phyloP scores from a whole-genome alignment of 2,797 vertebrate species.

The Atherinosoma microstoma region DNA sequence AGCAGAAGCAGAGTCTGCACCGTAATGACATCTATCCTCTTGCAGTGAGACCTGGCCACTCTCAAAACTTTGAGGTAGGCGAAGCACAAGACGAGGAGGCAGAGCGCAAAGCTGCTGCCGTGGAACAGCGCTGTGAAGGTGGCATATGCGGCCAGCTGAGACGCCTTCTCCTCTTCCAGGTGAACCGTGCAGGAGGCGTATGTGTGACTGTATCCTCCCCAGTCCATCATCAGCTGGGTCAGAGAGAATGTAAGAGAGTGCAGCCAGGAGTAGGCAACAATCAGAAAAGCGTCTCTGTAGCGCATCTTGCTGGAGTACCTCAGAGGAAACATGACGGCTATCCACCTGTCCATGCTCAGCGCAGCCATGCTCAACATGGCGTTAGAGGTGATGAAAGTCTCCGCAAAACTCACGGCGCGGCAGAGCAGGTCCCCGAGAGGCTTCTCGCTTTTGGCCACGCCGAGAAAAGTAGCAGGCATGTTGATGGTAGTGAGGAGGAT shows the following conservation, averaged over 20 bases:
- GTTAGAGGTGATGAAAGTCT: conserved; percentile 85
- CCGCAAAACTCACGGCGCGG: conserved; percentile 78
- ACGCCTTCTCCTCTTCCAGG: conserved; percentile 57
- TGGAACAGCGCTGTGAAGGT: conserved; percentile 84
- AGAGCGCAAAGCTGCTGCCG: conserved; percentile 81
- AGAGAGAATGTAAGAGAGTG: conserved; percentile 82
- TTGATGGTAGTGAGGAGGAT: conserved; percentile 82
- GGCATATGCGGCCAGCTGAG: conserved; percentile 66
- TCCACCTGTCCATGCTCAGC: conserved; percentile 87
- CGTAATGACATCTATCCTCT: conserved; percentile 85
- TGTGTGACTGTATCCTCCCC: conserved; percentile 83
- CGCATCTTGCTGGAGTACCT: conserved; percentile 87
- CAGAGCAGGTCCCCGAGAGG: conserved; percentile 80
- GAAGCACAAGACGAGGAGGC: conserved; percentile 83
- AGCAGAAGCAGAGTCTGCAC: conserved; percentile 87
- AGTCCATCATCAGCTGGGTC: conserved; percentile 79
- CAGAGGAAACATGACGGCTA: conserved; percentile 85
- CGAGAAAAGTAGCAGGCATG: conserved; percentile 84
- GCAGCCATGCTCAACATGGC: conserved; percentile 87
- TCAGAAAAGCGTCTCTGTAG: conserved; percentile 80
- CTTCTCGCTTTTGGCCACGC: conserved; percentile 64
- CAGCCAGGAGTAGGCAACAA: conserved; percentile 84
- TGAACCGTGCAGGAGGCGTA: conserved; percentile 85
- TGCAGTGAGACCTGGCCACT: conserved; percentile 87
- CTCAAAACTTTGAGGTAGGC: conserved; percentile 85